These are phyloP conservation scores for Hemicordylus capensis DNA, from an alignment of 2,113 vertebrate genomes.

Conservation along the genomic window DNA sequence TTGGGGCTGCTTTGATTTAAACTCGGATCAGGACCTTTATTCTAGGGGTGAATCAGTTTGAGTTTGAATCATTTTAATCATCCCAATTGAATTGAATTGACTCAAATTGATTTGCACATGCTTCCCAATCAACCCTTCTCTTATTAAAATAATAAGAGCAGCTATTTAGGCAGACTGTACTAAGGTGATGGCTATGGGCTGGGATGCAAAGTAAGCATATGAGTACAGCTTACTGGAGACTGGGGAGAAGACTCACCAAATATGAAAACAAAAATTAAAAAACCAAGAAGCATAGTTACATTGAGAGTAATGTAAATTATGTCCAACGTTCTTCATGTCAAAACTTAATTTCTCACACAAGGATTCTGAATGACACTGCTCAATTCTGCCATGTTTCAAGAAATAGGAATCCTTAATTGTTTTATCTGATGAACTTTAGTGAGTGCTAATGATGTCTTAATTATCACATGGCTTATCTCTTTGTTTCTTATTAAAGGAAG, in stretches of 20 bases:
- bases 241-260: too few species aligned
- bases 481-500: conserved; percentile 77
- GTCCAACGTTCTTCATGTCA: background rate
- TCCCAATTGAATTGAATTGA: too few species aligned
- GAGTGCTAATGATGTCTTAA: conserved; percentile 76
- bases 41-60: too few species aligned
- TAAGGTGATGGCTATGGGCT: too few species aligned
- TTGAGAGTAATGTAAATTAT: background rate
- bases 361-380: conserved; percentile 40
- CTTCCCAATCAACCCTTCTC: background rate
- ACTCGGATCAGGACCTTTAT: too few species aligned
- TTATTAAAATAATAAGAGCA: background rate
- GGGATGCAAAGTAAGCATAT: background rate
- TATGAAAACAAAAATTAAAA: background rate
- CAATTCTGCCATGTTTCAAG: conserved; percentile 42
- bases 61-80: too few species aligned
- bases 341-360: conserved; percentile 42
- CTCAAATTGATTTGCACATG: too few species aligned
- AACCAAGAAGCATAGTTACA: too few species aligned
- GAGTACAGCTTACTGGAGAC: background rate
- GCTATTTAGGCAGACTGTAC: background rate
- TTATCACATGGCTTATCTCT: conserved; percentile 76
- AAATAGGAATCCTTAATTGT: conserved; percentile 71
- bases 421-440: conserved; percentile 75
- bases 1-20: too few species aligned